phyloP scores from a whole-genome alignment of 2,113 vertebrate species.

The Ammodramus savannarum region DNA sequence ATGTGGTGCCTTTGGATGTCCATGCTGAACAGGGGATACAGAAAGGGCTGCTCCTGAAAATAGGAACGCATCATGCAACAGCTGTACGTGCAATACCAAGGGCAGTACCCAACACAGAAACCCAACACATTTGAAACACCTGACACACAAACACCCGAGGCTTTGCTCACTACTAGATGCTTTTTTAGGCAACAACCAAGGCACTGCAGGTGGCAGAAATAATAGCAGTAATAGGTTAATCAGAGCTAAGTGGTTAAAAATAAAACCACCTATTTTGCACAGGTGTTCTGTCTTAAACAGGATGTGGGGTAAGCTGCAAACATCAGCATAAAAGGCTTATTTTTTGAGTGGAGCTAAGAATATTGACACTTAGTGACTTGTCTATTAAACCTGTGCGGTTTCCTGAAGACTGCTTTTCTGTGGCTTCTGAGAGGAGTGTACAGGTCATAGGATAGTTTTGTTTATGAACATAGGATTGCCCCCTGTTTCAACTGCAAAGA shows the following conservation, averaged over 20 bases:
- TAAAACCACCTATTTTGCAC: neutral
- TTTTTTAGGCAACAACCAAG: neutral
- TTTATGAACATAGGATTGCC: neutral
- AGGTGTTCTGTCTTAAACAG: conserved; percentile 33
- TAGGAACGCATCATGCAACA: neutral
- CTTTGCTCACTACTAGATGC: neutral
- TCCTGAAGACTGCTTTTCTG: conserved; percentile 16
- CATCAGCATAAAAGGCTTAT: neutral
- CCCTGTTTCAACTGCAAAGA: neutral
- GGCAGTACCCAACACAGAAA: neutral
- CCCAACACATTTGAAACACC: neutral
- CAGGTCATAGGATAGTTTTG: neutral
- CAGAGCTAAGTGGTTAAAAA: neutral
- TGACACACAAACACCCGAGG: neutral
- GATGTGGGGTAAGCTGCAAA: conserved; percentile 42
- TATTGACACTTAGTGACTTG: neutral
- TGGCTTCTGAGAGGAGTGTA: neutral
- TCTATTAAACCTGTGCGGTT: conserved; percentile 43
- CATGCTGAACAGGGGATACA: neutral
- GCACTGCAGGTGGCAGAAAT: neutral
- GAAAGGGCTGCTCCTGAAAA: neutral
- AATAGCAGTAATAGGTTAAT: neutral
- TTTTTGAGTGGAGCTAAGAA: neutral
- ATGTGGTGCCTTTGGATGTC: neutral
- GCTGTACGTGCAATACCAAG: accelerated